Evolutionary conservation across 2,797 vertebrate species (phyloP), one percentile per base, ranked within the genome.

Genomic region (Gymnocypris eckloni): DNA sequence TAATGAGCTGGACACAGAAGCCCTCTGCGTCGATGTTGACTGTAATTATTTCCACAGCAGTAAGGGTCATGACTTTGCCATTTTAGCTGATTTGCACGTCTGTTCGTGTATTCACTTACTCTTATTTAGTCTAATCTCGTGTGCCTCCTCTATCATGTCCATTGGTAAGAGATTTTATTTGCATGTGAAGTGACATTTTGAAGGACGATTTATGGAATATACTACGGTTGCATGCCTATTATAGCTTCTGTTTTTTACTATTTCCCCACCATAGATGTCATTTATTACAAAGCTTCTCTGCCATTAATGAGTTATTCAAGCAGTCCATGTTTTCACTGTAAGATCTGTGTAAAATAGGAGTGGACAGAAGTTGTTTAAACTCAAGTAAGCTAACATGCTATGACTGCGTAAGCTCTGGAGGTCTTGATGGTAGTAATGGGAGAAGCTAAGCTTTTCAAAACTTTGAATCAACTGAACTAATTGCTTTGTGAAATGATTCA

Each of bases 11-110:
- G 64, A 82, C 64, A 22, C 80, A 64, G 45, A 70, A 81, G 72
- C 52, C 79, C 61, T 81, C 71, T 87, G 81, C 28, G 69, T 87
- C 48, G 25, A 77, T 80, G 70, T 76, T 69, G 59, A 78, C 84
- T 77, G 86, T 76, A 81, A 87, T 85, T 87, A 85, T 85, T 81
- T 81, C 72, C 64, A 85, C 79, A 85, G 75, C 84, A 77, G 64
- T 78, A 72, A 66, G 86, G 86, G 86, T 87, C 86, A 85, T 77
- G 86, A 86, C 86, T 81, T 77, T 78, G 70, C 61, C 82, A 81
- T 81, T 82, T 85, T 70, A 85, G 83, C 71, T 85, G 83, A 85
- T 87, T 87, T 85, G 66, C 80, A 50, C 64, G 33, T 85, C 73
- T 87, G 72, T 87, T 72, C 20, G 12, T 72, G 64, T 81, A 87